Evolutionary conservation across 2,113 vertebrate genomes (phyloP).

Genomic region (Syngnathus scovelli): DNA sequence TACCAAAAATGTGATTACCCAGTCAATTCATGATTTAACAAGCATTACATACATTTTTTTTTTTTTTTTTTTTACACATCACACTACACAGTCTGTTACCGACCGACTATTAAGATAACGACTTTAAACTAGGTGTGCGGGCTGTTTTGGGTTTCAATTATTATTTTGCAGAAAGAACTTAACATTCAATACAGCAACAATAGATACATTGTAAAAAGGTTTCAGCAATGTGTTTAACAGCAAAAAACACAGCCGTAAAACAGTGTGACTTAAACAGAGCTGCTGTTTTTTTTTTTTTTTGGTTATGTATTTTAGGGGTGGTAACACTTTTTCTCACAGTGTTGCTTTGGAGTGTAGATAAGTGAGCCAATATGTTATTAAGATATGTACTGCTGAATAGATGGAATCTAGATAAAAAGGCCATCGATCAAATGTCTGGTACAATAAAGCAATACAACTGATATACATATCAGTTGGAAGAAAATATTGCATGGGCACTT

Average conservation of each 20-base stretch:
- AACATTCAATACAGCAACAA: neutral
- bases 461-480: constrained; percentile 34
- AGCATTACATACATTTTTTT: too few relatives aligned
- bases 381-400: constrained; percentile 16
- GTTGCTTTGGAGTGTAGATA: constrained; percentile 16
- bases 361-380: constrained; percentile 15
- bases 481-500: constrained; percentile 2
- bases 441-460: constrained; percentile 10
- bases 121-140: constrained; percentile 15
- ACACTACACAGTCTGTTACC: neutral
- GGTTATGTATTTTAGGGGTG: neutral
- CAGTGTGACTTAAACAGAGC: neutral
- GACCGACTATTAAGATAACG: neutral
- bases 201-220: neutral
- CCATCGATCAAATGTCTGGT: constrained; percentile 16
- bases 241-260: neutral
- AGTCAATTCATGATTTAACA: too few relatives aligned
- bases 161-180: neutral
- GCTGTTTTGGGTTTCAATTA: constrained; percentile 24
- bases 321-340: neutral
- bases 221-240: neutral
- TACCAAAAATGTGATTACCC: too few relatives aligned
- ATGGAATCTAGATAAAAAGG: constrained; percentile 23
- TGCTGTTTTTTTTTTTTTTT: neutral
- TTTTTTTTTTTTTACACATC: neutral